phyloP scores from a whole-genome alignment of 2,113 vertebrate species.

The Caranx ignobilis region DNA sequence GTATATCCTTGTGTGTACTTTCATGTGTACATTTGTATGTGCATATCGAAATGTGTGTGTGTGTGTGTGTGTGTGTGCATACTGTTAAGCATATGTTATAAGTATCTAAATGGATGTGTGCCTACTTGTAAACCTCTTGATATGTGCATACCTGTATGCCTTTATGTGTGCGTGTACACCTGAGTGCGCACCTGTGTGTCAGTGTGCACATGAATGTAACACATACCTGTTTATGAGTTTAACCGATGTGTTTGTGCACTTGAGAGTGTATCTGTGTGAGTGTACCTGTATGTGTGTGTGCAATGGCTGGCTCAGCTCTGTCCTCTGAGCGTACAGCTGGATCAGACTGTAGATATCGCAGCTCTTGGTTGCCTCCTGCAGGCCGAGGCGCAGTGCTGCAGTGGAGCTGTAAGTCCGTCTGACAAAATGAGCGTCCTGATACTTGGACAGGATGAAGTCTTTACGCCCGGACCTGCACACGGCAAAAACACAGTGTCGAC shows the following conservation, averaged over 20 bases:
- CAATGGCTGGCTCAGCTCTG: constrained; percentile 65
- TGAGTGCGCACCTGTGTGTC: background rate
- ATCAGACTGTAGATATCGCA: constrained; percentile 73
- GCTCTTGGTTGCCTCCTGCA: constrained; percentile 75
- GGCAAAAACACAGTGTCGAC: background rate
- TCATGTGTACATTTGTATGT: background rate
- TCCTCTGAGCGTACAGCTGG: constrained; percentile 70
- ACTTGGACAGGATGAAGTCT: constrained; percentile 75
- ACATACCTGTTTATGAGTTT: background rate
- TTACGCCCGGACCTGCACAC: constrained; percentile 65
- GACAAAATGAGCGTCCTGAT: constrained; percentile 70
- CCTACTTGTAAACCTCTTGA: background rate
- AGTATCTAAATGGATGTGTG: too few species aligned
- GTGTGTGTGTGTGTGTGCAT: background rate
- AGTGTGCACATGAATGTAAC: background rate
- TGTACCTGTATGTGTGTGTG: constrained; percentile 71
- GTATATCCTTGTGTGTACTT: background rate
- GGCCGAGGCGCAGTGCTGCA: constrained; percentile 48
- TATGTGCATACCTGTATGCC: background rate
- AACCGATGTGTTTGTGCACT: background rate
- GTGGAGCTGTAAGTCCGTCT: constrained; percentile 49
- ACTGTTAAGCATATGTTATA: too few species aligned
- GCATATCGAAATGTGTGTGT: background rate
- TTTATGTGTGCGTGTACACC: background rate
- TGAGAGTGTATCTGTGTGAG: background rate